Evolutionary conservation across 1,140 invertebrate genomes (phyloP), one percentile per base, ranked within the genome.

Genomic region (Meloidogyne floridensis): DNA sequence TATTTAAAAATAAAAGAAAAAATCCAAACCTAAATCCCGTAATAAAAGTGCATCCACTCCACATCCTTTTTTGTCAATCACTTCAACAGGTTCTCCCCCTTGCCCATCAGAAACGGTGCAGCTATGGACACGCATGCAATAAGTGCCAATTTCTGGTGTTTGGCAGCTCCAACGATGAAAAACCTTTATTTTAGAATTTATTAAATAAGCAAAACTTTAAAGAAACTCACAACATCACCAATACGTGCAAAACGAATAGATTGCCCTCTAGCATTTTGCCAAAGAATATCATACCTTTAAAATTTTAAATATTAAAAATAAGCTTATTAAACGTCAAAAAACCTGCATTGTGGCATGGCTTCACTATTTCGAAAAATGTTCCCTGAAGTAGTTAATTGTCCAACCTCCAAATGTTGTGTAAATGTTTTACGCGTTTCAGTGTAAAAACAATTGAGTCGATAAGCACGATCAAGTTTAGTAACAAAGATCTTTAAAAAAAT

Each of bases 51-150:
- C 51, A 69, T 83, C 81, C 42, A 72, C 53, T 11, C 18, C 86
- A 42, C 72, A 89, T 80, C 88, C 88, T 75, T 86, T 85, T 72
- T 77, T 76, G 74, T 90, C 89, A 20, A 89, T 76, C n/a, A 89
- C 87, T 76, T 82, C 77, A 32, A 90, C 87, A n/a, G 83, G 81
- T 9, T 86, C 82, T 3, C 88, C 88, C 13, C 88, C 88, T 72
- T 90, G 86, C 11, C 89, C 88, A 83, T 89, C 88, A 79, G 87
- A 85, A 15, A 89, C 88, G 56, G 85, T 86, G 71, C 88, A 86
- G 13, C 75, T 84, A 56, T 83, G 83, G 6, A 89, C 89, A 69
- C 80, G 82, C 89, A 89, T 89, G 74, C 88, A 89, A 74, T 90
- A 89, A 10, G 87, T 74, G 20, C 87, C 84, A 3, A 72, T 10